Evolutionary conservation across 2,113 vertebrate species (phyloP).

Genomic region (Willisornis vidua): DNA sequence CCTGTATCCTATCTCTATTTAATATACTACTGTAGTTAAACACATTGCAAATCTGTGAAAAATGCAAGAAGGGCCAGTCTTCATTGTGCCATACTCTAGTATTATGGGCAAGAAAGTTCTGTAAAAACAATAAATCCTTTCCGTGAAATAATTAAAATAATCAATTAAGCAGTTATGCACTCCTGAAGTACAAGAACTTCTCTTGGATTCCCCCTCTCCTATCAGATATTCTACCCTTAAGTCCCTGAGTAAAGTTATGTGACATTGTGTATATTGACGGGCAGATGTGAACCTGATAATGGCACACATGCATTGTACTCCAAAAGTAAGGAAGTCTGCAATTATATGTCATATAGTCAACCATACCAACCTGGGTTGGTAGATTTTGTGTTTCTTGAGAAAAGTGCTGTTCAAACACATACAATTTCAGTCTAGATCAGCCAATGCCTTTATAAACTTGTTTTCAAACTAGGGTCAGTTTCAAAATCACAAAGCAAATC

Average conservation of each 20-base stretch:
- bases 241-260: not conserved
- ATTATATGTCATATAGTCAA: not conserved
- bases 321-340: not conserved
- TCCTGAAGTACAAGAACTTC: not conserved
- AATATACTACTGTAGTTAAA: not conserved
- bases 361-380: not conserved
- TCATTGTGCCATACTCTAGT: not conserved
- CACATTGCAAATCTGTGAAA: not conserved
- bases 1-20: not conserved
- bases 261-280: not conserved
- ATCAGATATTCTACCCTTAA: not conserved
- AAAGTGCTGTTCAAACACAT: not conserved
- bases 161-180: not conserved
- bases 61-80: not conserved
- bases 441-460: not conserved
- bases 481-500: not conserved
- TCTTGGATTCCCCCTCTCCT: not conserved
- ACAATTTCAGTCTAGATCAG: not conserved
- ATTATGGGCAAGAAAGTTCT: not conserved
- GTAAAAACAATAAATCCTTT: not conserved
- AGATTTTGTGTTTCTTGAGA: not conserved
- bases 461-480: not conserved
- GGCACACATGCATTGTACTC: rapidly evolving
- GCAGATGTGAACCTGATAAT: not conserved
- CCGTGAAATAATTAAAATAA: not conserved